Evolutionary conservation across 2,113 vertebrate species (phyloP).

Genomic region (Heliornis fulica): DNA sequence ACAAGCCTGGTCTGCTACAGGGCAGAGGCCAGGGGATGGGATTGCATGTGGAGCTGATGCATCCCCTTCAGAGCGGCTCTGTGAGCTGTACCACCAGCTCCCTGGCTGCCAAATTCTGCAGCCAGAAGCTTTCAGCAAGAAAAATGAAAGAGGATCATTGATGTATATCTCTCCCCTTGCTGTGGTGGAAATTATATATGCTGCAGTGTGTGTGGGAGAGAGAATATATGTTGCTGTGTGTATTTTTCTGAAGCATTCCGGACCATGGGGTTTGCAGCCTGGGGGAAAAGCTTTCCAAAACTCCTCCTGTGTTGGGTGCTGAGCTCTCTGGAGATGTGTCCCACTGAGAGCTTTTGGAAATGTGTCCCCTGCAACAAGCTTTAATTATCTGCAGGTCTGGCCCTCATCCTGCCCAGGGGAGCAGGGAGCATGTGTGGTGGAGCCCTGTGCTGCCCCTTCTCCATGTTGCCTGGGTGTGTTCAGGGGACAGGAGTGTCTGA

Average conservation of each 20-base stretch:
- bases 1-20: background rate
- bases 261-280: background rate
- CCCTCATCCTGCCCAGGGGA: background rate
- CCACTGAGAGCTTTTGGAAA: background rate
- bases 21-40: conserved; percentile 13
- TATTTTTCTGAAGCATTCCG: background rate
- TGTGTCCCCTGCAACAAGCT: fast-evolving
- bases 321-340: background rate
- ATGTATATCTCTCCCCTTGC: background rate
- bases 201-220: background rate
- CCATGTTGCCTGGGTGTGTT: fast-evolving
- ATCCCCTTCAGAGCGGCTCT: background rate
- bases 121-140: conserved; percentile 37
- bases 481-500: background rate
- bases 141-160: conserved; percentile 3
- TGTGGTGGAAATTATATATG: background rate
- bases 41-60: background rate
- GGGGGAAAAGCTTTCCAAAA: background rate
- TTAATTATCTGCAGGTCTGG: background rate
- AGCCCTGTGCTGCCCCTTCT: background rate
- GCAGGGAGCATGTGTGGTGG: background rate
- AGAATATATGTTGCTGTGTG: background rate
- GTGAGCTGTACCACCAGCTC: background rate
- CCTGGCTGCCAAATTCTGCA: conserved; percentile 7
- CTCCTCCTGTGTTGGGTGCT: background rate